Conservation (phyloP, 2,113 vertebrate species). For the Plotosus lineatus region DNA sequence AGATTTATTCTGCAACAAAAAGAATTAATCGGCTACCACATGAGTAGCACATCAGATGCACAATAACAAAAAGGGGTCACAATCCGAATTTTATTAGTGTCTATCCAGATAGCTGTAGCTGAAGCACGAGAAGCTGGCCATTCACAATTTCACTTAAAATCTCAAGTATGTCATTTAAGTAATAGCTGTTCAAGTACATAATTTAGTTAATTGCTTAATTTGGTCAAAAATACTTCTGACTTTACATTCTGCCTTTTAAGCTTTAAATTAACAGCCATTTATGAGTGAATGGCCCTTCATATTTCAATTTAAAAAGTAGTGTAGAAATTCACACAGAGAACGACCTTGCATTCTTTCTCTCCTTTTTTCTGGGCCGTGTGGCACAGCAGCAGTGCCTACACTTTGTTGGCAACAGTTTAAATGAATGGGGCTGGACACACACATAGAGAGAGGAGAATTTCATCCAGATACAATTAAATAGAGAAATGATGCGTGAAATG, state of each 20-base stretch:
- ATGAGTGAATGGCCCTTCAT: conserved; percentile 18
- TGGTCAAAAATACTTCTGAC: conserved; percentile 16
- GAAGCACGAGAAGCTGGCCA: neutral
- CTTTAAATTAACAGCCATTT: conserved; percentile 4
- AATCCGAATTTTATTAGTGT: neutral
- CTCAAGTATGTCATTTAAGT: conserved; percentile 3
- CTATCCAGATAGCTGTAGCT: too few species aligned
- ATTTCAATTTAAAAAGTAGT: conserved; percentile 19
- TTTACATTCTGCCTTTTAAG: conserved; percentile 23
- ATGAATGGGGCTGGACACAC: conserved; percentile 68
- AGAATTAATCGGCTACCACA: too few species aligned
- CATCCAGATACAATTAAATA: conserved; percentile 76
- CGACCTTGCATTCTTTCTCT: conserved; percentile 22
- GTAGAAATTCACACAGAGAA: conserved; percentile 16
- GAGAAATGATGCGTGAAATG: conserved; percentile 76
- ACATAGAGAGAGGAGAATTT: conserved; percentile 63
- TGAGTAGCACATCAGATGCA: neutral
- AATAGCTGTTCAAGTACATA: conserved; percentile 3
- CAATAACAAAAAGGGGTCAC: neutral
- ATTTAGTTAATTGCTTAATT: conserved; percentile 33
- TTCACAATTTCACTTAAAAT: conserved; percentile 1
- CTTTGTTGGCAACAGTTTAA: conserved; percentile 64
- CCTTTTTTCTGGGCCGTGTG: neutral
- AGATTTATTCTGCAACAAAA: neutral
- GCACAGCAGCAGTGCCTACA: conserved; percentile 54